A percentile compares a stretch with the other conserved stretches of the same genome.
phyloP scores from a whole-genome alignment of 1,140 invertebrate genomes.

The Hylaeus anthracinus region DNA sequence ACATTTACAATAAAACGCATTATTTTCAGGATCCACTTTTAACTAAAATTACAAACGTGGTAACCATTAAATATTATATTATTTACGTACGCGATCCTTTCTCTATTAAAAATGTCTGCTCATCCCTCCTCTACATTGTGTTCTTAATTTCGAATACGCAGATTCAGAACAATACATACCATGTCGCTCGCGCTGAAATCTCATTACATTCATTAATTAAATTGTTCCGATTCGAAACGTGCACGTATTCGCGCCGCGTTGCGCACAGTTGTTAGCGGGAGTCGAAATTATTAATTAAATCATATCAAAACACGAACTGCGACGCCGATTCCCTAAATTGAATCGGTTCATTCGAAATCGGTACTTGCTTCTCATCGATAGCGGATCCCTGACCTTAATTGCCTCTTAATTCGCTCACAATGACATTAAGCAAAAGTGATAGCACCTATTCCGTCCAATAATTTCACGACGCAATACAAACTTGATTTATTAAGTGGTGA shows the following conservation, averaged over 20 bases:
- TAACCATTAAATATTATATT: too few species aligned
- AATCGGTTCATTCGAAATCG: not conserved
- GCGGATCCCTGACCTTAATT: not conserved
- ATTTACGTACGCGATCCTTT: too few species aligned
- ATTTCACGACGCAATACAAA: not conserved
- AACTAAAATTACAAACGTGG: too few species aligned
- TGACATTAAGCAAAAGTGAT: not conserved
- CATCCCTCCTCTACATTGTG: too few species aligned
- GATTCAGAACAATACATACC: not conserved
- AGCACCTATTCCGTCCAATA: too few species aligned
- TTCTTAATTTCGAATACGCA: not conserved
- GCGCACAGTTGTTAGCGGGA: not conserved
- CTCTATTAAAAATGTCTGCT: not conserved
- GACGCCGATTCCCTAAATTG: not conserved
- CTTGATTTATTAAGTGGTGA: too few species aligned
- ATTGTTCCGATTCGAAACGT: slow-evolving; percentile 26
- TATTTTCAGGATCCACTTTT: too few species aligned
- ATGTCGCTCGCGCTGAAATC: not conserved
- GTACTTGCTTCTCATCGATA: not conserved
- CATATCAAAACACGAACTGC: not conserved
- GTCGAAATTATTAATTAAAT: slow-evolving; percentile 34
- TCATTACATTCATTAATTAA: slow-evolving; percentile 35
- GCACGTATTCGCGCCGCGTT: not conserved
- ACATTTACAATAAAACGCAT: too few species aligned
- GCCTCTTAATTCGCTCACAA: not conserved